phyloP scores from a whole-genome alignment of 2,113 vertebrate species.

The Hippocampus guttulatus region DNA sequence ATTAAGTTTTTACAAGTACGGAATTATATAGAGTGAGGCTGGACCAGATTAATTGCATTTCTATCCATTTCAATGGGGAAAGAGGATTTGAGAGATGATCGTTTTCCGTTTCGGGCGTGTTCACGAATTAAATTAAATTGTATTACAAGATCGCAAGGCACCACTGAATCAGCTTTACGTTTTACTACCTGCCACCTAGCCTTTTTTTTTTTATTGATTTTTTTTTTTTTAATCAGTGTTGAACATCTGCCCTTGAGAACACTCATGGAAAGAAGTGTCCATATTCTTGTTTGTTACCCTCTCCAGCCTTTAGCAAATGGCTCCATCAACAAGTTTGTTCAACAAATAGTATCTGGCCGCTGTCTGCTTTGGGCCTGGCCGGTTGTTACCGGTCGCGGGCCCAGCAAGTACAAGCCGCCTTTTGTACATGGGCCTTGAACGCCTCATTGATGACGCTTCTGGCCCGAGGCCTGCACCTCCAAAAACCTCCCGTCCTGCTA shows the following conservation, averaged over 20 bases:
- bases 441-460: slow-evolving; percentile 72
- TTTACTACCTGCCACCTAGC: too few species aligned
- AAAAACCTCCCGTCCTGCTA: slow-evolving; percentile 44
- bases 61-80: too few species aligned
- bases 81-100: too few species aligned
- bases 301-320: slow-evolving; percentile 53
- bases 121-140: too few species aligned
- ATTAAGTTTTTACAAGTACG: too few species aligned
- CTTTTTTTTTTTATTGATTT: background rate
- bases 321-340: slow-evolving; percentile 74
- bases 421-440: slow-evolving; percentile 71
- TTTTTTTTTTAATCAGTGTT: background rate
- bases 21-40: too few species aligned
- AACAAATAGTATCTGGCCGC: slow-evolving; percentile 48
- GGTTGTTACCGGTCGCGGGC: slow-evolving; percentile 60
- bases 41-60: too few species aligned
- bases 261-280: slow-evolving; percentile 46
- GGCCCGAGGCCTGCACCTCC: slow-evolving; percentile 58
- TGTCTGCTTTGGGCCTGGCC: slow-evolving; percentile 53
- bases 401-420: slow-evolving; percentile 63
- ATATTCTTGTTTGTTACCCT: slow-evolving; percentile 48
- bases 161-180: too few species aligned
- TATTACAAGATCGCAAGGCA: too few species aligned
- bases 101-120: too few species aligned
- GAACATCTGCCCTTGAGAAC: background rate